A percentile compares a stretch with the other conserved stretches of the same genome.
phyloP scores from a whole-genome alignment of 2,113 vertebrate species.

The Nesogale talazaci region DNA sequence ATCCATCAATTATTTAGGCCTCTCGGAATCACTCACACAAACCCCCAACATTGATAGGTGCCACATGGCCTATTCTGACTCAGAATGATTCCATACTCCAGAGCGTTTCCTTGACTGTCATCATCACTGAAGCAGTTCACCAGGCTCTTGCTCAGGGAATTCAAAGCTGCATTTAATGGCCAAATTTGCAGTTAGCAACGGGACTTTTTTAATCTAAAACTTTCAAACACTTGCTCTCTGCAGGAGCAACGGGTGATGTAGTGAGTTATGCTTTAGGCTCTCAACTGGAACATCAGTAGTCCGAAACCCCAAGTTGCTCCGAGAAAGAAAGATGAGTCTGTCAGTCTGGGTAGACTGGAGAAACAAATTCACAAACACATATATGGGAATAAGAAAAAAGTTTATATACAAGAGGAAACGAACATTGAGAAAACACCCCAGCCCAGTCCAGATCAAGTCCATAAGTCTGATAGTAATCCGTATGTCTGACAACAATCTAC shows the following conservation, averaged over 20 bases:
- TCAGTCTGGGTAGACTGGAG: too few relatives aligned
- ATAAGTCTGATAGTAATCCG: too few relatives aligned
- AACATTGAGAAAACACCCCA: too few relatives aligned
- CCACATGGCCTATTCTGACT: background rate
- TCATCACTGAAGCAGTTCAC: background rate
- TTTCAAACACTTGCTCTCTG: conserved; percentile 22
- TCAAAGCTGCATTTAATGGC: background rate
- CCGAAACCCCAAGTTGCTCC: too few relatives aligned
- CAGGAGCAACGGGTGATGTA: background rate
- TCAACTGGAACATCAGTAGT: too few relatives aligned
- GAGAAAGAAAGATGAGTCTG: too few relatives aligned
- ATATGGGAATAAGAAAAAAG: too few relatives aligned
- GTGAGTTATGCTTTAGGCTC: too few relatives aligned
- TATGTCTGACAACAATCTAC: too few relatives aligned
- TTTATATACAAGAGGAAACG: too few relatives aligned
- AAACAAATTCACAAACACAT: too few relatives aligned
- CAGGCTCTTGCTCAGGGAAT: background rate
- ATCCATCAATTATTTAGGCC: background rate
- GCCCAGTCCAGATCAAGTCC: too few relatives aligned
- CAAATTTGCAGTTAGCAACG: background rate
- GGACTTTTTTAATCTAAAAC: background rate
- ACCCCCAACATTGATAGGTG: background rate
- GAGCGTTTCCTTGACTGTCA: background rate
- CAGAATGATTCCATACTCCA: background rate
- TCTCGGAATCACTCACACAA: background rate